Evolutionary conservation across 2,888 invertebrate species (phyloP), one percentile per base, ranked within the genome.

Genomic region (Drosophila kuntzei): DNA sequence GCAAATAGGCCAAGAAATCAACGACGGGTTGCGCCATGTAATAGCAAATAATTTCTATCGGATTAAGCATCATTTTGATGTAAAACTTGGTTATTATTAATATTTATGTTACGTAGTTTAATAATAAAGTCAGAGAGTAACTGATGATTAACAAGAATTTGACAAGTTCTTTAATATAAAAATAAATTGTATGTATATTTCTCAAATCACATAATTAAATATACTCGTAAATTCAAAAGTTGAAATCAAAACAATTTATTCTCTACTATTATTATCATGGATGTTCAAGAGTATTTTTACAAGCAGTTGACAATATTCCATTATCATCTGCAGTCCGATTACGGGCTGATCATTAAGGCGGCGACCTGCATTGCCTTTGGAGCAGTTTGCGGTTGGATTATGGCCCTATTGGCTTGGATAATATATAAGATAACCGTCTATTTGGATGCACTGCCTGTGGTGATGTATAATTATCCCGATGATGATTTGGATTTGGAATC

Each of bases 331-430:
- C 76, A 68, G 4, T 61, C 70, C 18, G 79, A 79, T 46, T 82
- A 79, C 22, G 82, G 82, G 2, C 25, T 71, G 11, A 32, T 79
- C 0, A 69, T 82, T 25, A 81, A 73, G 67, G 51, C 47, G 25
- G 81, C 85, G 32, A 72, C 85, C 1, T 81, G 84, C 49, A 55
- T 82, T 7, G 82, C 82, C 3, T 74, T 84, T 49, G 82, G 85
- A 2, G 79, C 72, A 2, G 32, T 84, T 0, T 84, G 76, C n/a
- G 82, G 85, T 8, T 84, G 81, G 81, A 22, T 79, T 1, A 72
- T 84, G 64, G 79, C 68, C 6, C 39, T 84, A 0, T 0, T 84
- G 5, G 67, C 85, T 0, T 65, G 59, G 55, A 14, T 72, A 1
- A 5, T 81, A 3, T 81, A 72, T 32, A 79, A 71, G 54, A 8